These are phyloP conservation scores for Drosophila nigritarsus DNA, from an alignment of 2,888 invertebrate species.

Conservation along the genomic window DNA sequence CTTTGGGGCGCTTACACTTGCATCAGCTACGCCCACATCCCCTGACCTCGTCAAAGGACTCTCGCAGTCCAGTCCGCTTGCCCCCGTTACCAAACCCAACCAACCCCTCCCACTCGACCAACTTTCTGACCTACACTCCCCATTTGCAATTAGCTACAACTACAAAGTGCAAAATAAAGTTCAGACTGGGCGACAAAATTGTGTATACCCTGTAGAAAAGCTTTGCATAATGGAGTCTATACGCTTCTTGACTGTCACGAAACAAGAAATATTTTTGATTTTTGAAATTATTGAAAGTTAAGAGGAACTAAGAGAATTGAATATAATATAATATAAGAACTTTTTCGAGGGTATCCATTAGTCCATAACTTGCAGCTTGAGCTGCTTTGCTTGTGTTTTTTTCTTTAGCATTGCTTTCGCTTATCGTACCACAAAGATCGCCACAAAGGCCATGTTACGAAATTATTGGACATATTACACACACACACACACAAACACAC, in stretches of 20 bases:
- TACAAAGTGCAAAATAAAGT: conserved; percentile 58
- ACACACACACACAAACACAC: conserved; percentile 11
- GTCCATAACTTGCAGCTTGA: conserved; percentile 3
- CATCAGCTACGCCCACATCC: conserved; percentile 37
- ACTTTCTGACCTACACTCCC: conserved; percentile 8
- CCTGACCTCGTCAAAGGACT: conserved; percentile 51
- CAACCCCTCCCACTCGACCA: background rate
- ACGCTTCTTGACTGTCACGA: background rate
- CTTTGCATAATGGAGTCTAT: background rate
- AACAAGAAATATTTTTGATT: background rate
- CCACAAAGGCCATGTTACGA: conserved; percentile 82
- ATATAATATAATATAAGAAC: too few relatives aligned
- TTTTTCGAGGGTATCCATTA: conserved; percentile 14
- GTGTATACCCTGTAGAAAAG: conserved; percentile 24
- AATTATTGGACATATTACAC: conserved; percentile 69
- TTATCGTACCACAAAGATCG: conserved; percentile 75
- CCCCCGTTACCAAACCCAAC: background rate
- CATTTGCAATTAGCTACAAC: conserved; percentile 50
- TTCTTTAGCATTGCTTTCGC: conserved; percentile 33
- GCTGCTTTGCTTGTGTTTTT: conserved; percentile 7
- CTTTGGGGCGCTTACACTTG: conserved; percentile 19
- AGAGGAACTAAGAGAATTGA: background rate
- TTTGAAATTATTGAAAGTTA: background rate
- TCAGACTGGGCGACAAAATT: conserved; percentile 33
- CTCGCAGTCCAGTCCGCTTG: conserved; percentile 4